phyloP scores from a whole-genome alignment of 2,797 vertebrate species.

The Astyanax mexicanus region DNA sequence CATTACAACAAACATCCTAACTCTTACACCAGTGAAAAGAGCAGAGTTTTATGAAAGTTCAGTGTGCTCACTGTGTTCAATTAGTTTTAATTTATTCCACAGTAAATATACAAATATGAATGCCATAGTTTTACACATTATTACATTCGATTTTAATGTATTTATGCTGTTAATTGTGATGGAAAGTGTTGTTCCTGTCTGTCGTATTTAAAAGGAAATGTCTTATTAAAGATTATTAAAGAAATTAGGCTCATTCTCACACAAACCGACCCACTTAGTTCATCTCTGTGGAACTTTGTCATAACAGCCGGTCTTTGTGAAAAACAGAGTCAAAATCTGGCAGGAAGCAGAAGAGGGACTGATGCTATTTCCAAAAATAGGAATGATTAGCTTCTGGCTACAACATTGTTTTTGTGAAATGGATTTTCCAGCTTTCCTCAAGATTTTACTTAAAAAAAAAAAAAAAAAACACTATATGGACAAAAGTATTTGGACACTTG shows the following conservation, averaged over 20 bases:
- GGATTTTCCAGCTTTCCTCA: conserved; percentile 15
- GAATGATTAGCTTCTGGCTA: conserved; percentile 34
- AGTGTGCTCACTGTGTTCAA: background rate
- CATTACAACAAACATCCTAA: conserved; percentile 15
- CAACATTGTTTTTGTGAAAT: conserved; percentile 26
- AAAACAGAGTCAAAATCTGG: conserved; percentile 35
- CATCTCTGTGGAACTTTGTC: conserved; percentile 25
- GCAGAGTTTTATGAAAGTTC: background rate
- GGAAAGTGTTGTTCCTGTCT: background rate
- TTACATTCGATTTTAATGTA: background rate
- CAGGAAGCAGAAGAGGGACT: conserved; percentile 20
- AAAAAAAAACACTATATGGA: too few species aligned
- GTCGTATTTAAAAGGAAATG: background rate
- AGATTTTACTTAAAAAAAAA: background rate
- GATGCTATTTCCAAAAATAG: conserved; percentile 46
- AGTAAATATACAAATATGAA: background rate
- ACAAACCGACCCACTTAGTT: background rate
- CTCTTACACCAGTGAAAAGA: background rate
- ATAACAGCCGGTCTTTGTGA: conserved; percentile 5
- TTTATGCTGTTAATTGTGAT: background rate
- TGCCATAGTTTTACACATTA: background rate
- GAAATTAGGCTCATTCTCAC: conserved; percentile 20
- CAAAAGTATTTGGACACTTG: too few species aligned
- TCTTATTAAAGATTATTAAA: background rate
- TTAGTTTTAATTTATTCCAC: background rate